Base-by-base conservation (phyloP, 2,888 invertebrate genomes). In the Tigriopus californicus region DNA sequence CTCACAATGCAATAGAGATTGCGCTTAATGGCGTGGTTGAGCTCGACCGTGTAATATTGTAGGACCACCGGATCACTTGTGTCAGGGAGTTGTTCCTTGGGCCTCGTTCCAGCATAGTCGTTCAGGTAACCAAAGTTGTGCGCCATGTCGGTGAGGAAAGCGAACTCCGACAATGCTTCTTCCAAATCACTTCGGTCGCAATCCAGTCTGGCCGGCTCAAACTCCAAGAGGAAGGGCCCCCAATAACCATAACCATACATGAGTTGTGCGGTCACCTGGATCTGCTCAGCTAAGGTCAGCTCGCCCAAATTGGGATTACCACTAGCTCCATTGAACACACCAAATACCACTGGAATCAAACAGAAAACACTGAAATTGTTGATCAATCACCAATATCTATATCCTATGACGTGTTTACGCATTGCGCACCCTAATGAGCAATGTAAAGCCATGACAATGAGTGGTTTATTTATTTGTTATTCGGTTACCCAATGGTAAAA, bases 211-310 rank as follows among this genome's bases (percentile, higher is more conserved):
- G 44, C 46, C 13, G 41, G 20, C 3, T 56, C 56, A n/a, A 25
- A 44, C 5, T 56, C 56, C 5, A 56, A 33, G 20, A 20, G 18
- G 46, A 56, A 56, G 12, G 46, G 44, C 13, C 56, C 56, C 41
- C 41, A 41, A 24, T 56, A 56, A n/a, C 56, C 56, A 24, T 42
- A 56, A 11, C 56, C 56, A 46, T 56, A 56, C 42, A 56, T 42
- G 20, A 44, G 18, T 42, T 56, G 56, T 11, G 56, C 20, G 1
- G 46, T 18, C 22, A 44, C 46, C 22, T 56, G 44, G 44, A 41
- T 18, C 12, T 20, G 15, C 24, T 24, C 24, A 6, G 18, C 24
- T 6, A 25, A 13, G 12, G 41, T 46, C 20, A 56, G 10, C 22
- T 15, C 49, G 12, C 46, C 56, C 22, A 18, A 2, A 56, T 18